Evolutionary conservation across 1,140 invertebrate genomes (phyloP).

Genomic region (Bombus waltoni): DNA sequence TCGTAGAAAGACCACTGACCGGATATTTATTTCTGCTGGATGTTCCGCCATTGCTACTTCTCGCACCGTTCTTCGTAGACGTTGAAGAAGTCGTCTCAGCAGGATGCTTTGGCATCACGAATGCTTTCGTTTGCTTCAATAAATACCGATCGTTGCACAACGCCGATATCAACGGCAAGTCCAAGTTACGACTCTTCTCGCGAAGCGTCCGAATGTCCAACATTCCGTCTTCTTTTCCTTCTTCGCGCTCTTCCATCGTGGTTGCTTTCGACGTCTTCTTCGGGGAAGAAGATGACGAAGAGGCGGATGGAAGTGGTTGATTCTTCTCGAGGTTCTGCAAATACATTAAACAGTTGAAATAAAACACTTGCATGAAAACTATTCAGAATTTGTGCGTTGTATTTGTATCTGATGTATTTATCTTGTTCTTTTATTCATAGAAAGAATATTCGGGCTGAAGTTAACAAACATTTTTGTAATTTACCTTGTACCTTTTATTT

Average conservation of each 20-base stretch:
- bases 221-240: slow-evolving; percentile 79
- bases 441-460: no score
- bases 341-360: slow-evolving; percentile 4
- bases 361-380: not conserved
- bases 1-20: slow-evolving; percentile 85
- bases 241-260: slow-evolving; percentile 59
- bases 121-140: slow-evolving; percentile 92
- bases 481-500: no score
- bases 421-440: no score
- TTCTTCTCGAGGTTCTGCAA: slow-evolving; percentile 79
- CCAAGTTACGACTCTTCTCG: slow-evolving; percentile 93
- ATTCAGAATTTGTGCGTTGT: not conserved
- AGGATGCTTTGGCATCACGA: slow-evolving; percentile 88
- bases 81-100: slow-evolving; percentile 68
- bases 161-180: slow-evolving; percentile 93
- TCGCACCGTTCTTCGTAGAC: slow-evolving; percentile 78
- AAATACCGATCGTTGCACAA: slow-evolving; percentile 94
- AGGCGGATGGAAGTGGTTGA: slow-evolving; percentile 77
- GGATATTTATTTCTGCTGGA: slow-evolving; percentile 84
- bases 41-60: slow-evolving; percentile 77
- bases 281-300: slow-evolving; percentile 47
- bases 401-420: no score
- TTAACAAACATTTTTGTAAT: no score
- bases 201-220: slow-evolving; percentile 91
- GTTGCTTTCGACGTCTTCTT: slow-evolving; percentile 55